Percentiles rank a stretch among this genome's conserved stretches.
Conservation (phyloP, 2,113 vertebrate genomes). For the Silurus asotus region DNA sequence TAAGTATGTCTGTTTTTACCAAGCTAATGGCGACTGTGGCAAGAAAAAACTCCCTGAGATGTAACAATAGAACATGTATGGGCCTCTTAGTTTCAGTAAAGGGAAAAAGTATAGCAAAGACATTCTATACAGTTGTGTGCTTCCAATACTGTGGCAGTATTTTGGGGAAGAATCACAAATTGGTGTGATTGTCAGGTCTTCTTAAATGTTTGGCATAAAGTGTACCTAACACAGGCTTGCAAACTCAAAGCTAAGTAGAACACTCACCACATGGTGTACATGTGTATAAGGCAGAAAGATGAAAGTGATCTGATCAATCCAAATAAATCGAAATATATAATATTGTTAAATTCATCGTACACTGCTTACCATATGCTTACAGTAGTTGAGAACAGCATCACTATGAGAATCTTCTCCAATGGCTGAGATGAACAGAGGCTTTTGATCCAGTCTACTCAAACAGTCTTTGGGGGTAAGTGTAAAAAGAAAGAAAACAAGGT, state of each 20-base stretch:
- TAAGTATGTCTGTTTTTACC: too few relatives aligned
- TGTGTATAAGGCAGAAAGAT: background rate
- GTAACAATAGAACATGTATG: background rate
- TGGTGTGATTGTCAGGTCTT: background rate
- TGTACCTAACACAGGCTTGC: background rate
- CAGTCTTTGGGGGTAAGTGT: slow-evolving; percentile 70
- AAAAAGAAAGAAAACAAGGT: slow-evolving; percentile 4
- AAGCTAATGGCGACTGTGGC: too few relatives aligned
- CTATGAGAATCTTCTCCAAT: slow-evolving; percentile 80
- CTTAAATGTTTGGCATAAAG: background rate
- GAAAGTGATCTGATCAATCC: background rate
- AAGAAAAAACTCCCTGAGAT: background rate
- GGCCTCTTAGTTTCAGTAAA: background rate
- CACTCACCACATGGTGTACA: background rate
- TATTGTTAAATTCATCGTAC: background rate
- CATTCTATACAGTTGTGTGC: background rate
- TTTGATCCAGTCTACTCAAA: slow-evolving; percentile 78
- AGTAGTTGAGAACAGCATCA: slow-evolving; percentile 75
- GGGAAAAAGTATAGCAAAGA: background rate
- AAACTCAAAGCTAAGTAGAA: background rate
- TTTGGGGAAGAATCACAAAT: background rate
- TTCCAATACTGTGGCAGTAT: background rate
- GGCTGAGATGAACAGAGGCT: slow-evolving; percentile 81
- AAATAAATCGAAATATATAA: background rate
- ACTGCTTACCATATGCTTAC: slow-evolving; percentile 82